phyloP scores from a whole-genome alignment of 2,113 vertebrate genomes.

The Onychostruthus taczanowskii region DNA sequence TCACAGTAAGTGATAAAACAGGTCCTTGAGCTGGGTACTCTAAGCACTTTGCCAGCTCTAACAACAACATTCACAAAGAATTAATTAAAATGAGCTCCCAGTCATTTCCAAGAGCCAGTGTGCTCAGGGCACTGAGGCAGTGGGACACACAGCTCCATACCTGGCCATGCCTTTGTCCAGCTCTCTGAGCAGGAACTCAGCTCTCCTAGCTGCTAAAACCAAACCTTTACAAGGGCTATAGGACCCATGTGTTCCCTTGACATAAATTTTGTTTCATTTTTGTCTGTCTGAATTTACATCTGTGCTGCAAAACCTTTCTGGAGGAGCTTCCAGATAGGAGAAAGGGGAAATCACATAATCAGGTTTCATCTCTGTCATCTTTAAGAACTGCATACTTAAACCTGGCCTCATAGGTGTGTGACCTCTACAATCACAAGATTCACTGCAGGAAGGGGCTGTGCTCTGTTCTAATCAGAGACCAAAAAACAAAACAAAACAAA shows the following conservation, averaged over 20 bases:
- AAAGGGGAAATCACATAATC: neutral
- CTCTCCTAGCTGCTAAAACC: neutral
- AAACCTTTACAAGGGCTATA: neutral
- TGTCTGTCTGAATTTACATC: neutral
- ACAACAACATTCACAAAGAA: neutral
- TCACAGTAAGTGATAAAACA: neutral
- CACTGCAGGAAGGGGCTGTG: neutral
- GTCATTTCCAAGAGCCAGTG: neutral
- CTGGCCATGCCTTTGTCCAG: neutral
- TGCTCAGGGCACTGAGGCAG: neutral
- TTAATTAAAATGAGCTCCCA: neutral
- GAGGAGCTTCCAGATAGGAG: neutral
- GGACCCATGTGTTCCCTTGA: neutral
- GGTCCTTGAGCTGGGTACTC: neutral
- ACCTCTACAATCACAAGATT: neutral
- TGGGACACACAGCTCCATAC: neutral
- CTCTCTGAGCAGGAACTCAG: neutral
- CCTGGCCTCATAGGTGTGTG: fast-evolving
- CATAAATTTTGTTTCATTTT: neutral
- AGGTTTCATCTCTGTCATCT: neutral
- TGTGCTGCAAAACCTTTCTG: neutral
- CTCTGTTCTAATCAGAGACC: neutral
- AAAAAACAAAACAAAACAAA: neutral
- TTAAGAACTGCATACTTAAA: neutral
- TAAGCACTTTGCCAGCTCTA: neutral